Conservation (phyloP, 2,113 vertebrate species). For the Cnemophilus loriae region DNA sequence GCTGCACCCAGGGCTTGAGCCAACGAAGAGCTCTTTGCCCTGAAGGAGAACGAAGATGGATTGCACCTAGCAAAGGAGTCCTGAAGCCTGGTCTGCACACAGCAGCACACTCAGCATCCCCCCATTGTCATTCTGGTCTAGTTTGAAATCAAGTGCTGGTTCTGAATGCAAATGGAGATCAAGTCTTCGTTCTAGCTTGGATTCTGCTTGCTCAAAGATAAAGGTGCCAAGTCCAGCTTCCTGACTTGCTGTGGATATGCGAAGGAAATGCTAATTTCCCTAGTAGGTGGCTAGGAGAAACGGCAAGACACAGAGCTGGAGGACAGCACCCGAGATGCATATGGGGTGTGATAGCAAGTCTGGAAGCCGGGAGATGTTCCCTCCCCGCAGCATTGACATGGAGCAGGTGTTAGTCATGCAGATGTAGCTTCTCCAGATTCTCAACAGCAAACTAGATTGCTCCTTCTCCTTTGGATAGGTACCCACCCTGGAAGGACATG, state of each 20-base stretch:
- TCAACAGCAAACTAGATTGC: not conserved
- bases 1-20: not conserved
- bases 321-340: not conserved
- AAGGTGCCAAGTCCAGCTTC: constrained; percentile 6
- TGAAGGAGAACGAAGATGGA: not conserved
- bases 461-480: not conserved
- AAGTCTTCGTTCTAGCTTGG: not conserved
- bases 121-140: not conserved
- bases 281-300: not conserved
- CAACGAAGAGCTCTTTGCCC: not conserved
- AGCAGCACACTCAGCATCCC: not conserved
- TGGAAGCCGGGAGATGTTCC: not conserved
- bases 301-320: not conserved
- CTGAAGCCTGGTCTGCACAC: not conserved
- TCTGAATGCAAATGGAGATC: constrained; percentile 1
- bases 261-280: not conserved
- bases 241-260: not conserved
- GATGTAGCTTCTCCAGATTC: not conserved
- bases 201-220: not conserved
- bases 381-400: not conserved
- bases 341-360: not conserved
- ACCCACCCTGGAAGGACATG: not conserved
- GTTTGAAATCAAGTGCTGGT: not conserved
- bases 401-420: not conserved
- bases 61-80: not conserved